phyloP scores from a whole-genome alignment of 1,140 invertebrate genomes.

The Frieseomelitta varia region DNA sequence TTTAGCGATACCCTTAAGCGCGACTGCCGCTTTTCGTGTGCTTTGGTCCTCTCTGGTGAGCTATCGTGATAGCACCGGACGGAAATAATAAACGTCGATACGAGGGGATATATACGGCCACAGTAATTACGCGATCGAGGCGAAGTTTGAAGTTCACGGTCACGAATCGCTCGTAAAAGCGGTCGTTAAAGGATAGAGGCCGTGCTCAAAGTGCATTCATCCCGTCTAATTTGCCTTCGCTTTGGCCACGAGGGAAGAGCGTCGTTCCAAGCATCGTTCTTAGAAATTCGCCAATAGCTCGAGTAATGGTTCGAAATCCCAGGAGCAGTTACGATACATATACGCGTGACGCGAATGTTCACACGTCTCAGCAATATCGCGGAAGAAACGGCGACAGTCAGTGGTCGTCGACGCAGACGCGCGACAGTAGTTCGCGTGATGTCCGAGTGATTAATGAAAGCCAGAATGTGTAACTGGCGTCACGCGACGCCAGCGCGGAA shows the following conservation, averaged over 20 bases:
- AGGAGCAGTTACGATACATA: too few species aligned
- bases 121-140: conserved; percentile 48
- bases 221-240: conserved; percentile 42
- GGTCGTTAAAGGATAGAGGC: conserved; percentile 65
- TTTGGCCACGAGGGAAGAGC: not conserved
- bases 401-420: not conserved
- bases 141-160: conserved; percentile 55
- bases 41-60: too few species aligned
- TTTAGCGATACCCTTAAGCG: not conserved
- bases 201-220: conserved; percentile 30
- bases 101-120: conserved; percentile 31
- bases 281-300: conserved; percentile 11
- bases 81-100: conserved; percentile 57
- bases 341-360: not conserved
- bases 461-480: conserved; percentile 34
- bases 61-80: conserved; percentile 11
- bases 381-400: not conserved
- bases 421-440: conserved; percentile 53
- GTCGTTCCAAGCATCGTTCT: not conserved
- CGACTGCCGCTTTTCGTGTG: not conserved
- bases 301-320: conserved; percentile 1
- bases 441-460: conserved; percentile 51
- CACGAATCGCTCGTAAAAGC: conserved; percentile 66
- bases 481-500: conserved; percentile 9
- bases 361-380: not conserved